Evolutionary conservation across 2,888 invertebrate genomes (phyloP).

Genomic region (Dolichopus griseipennis): DNA sequence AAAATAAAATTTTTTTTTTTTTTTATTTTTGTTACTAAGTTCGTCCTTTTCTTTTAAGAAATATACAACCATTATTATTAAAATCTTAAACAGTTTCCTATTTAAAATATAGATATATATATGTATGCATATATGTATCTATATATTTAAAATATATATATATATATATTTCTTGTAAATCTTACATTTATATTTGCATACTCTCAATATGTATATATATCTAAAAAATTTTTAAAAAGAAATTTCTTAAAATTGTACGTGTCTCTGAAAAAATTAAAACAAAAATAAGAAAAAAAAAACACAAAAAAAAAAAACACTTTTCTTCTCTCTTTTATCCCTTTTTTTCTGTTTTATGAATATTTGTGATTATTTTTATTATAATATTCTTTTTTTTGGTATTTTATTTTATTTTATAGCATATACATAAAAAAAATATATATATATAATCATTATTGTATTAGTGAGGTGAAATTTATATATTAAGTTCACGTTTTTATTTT

Average conservation of each 20-base stretch:
- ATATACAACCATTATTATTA: too few species aligned
- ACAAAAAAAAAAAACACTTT: too few species aligned
- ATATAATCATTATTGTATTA: not conserved
- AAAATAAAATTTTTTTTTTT: too few species aligned
- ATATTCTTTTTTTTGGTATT: not conserved
- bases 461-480: not conserved
- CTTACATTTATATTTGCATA: too few species aligned
- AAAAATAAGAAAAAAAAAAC: not conserved
- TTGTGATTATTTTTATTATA: not conserved
- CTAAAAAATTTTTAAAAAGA: too few species aligned
- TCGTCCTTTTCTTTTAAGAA: too few species aligned
- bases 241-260: constrained; percentile 2
- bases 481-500: not conserved
- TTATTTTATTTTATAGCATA: not conserved
- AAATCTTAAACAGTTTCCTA: too few species aligned
- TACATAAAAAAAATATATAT: not conserved
- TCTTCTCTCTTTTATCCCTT: not conserved
- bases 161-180: not conserved
- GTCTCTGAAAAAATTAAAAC: constrained; percentile 2
- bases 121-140: not conserved
- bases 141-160: not conserved
- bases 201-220: too few species aligned
- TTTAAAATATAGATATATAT: not conserved
- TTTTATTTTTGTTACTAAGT: too few species aligned
- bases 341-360: not conserved